Evolutionary conservation across 2,888 invertebrate species (phyloP), one percentile per base, ranked within the genome.

Genomic region (Emmelina monodactyla): DNA sequence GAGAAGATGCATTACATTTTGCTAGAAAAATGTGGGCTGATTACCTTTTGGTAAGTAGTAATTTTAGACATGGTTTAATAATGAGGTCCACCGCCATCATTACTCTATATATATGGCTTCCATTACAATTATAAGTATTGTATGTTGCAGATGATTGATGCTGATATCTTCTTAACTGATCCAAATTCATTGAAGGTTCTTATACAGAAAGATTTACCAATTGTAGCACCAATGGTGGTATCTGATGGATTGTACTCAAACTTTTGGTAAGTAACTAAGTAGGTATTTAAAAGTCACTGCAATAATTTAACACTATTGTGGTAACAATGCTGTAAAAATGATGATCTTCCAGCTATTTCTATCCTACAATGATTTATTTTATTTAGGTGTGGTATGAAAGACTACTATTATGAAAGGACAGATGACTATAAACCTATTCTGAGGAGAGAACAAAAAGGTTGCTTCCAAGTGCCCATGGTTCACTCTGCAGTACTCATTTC

Each of bases 221-320:
- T 95, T 7, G 85, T 88, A 2, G 89, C 94, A 0, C 97, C 97
- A 0, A 88, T 97, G 88, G 72, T 97, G 16, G 80, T 86, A 35
- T 92, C 95, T 0, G 91, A 93, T 39, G 91, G 92, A 10, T 66
- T 91, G 22, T 97, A 97, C 64, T 94, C 94, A 12, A 98, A 98
- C 66, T 98, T 94, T 68, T 98, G 97, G 97, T 91, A 47, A 62
- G 25, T 6, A 19, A 19, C 5, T 9, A n/a, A n/a, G n/a, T n/a
- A n/a, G n/a, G n/a, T n/a, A n/a, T n/a, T n/a, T n/a, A n/a, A n/a
- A n/a, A n/a, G n/a, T n/a, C n/a, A n/a, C n/a, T n/a, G n/a, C n/a
- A n/a, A n/a, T n/a, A n/a, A n/a, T n/a, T n/a, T n/a, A n/a, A n/a
- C n/a, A n/a, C n/a, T n/a, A n/a, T n/a, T n/a, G n/a, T n/a, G n/a